Conservation (phyloP, 2,113 vertebrate species). For the Seriola quinqueradiata region DNA sequence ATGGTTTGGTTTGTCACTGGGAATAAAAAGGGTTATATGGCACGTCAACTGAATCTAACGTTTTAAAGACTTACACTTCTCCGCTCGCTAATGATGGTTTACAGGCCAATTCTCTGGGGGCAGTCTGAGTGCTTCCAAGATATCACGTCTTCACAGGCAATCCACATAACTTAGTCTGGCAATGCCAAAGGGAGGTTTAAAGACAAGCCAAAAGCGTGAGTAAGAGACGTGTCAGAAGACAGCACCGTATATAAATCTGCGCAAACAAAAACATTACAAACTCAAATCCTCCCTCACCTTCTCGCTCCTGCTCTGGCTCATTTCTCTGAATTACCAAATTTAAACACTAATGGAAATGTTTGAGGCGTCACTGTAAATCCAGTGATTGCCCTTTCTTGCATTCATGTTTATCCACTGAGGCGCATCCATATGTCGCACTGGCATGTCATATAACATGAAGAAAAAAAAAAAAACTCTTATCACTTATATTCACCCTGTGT, state of each 20-base stretch:
- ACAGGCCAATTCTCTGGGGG: constrained; percentile 82
- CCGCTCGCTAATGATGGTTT: constrained; percentile 82
- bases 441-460: constrained; percentile 8
- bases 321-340: constrained; percentile 48
- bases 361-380: constrained; percentile 31
- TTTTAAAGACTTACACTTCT: constrained; percentile 80
- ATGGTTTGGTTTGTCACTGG: constrained; percentile 82
- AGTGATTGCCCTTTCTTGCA: background rate
- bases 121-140: constrained; percentile 78
- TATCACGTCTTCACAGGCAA: constrained; percentile 79
- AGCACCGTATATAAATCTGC: constrained; percentile 65
- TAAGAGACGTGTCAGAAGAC: constrained; percentile 75
- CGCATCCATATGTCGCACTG: background rate
- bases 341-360: constrained; percentile 22
- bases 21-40: constrained; percentile 75
- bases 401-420: constrained; percentile 12
- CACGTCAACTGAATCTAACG: constrained; percentile 79
- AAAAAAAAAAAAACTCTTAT: background rate
- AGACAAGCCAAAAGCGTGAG: constrained; percentile 72
- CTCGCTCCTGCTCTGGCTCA: constrained; percentile 5
- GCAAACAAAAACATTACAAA: constrained; percentile 66
- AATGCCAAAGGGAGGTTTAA: constrained; percentile 78
- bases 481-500: background rate
- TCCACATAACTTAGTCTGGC: constrained; percentile 80
- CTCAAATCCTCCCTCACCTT: constrained; percentile 58